Evolutionary conservation across 2,888 invertebrate species (phyloP), one percentile per base, ranked within the genome.

Genomic region (Macropis europaea): DNA sequence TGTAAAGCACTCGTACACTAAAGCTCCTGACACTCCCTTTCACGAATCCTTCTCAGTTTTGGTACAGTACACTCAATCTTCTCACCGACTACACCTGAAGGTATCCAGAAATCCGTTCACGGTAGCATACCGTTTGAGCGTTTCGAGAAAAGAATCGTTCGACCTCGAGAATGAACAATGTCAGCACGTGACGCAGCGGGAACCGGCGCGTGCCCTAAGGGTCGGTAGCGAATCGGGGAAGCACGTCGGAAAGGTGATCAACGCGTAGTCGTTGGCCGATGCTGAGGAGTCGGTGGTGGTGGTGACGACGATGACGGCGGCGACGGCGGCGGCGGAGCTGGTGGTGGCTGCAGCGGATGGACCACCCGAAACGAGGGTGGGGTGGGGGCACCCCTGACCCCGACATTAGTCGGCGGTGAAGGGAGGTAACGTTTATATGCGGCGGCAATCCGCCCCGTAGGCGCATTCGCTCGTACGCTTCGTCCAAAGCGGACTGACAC

Each of bases 361-460:
- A 85, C 85, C 86, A 88, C 86, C 87, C 86, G 83, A 88, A 87
- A 84, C 84, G 79, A 64, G 77, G 78, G 79, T 72, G 78, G 84
- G 85, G 86, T 86, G 88, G 89, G 90, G 89, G 88, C 88, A 89
- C 89, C 89, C 89, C 89, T 89, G 88, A 89, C 89, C 88, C 87
- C 87, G 86, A 82, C 76, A 75, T 80, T 72, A 77, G 75, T 47
- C 80, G 81, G 78, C 86, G 85, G 90, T 90, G 90, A 90, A 90
- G 90, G 90, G 90, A 90, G 89, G 89, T 85, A 89, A 88, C 89
- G 89, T 89, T 90, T 90, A 90, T 89, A 90, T 87, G 88, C 88
- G 81, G 83, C 85, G 77, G 82, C 87, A 86, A 88, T 86, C 86
- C 86, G 89, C 89, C 89, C 90, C 83, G 86, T 86, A 83, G 85